A percentile compares a stretch with the other conserved stretches of the same genome.
Evolutionary conservation across 2,888 invertebrate species (phyloP).

Genomic region (Drosophila crucigera): DNA sequence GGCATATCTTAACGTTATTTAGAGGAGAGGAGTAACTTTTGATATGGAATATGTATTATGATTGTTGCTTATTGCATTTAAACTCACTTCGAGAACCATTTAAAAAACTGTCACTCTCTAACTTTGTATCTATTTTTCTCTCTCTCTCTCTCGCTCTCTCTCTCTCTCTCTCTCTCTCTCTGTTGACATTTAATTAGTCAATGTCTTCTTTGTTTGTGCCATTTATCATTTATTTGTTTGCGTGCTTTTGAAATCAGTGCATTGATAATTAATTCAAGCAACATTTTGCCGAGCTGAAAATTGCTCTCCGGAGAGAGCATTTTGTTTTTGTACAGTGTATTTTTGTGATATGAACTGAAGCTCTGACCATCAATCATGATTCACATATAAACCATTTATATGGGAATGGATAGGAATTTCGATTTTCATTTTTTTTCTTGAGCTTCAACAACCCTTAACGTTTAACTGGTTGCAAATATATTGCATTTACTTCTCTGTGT

Average conservation of each 20-base stretch:
- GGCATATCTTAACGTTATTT: slow-evolving; percentile 22
- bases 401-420: too few species aligned
- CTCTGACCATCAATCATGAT: not conserved
- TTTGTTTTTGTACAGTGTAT: not conserved
- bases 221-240: slow-evolving; percentile 5
- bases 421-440: not conserved
- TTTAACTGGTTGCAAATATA: not conserved
- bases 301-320: not conserved
- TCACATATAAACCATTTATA: not conserved
- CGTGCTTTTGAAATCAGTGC: not conserved
- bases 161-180: not conserved
- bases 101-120: not conserved
- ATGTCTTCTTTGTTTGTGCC: not conserved
- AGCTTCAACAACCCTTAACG: not conserved
- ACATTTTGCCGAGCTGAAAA: not conserved
- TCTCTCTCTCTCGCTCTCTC: not conserved
- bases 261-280: not conserved
- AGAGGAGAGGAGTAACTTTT: not conserved
- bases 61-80: slow-evolving; percentile 3
- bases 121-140: not conserved
- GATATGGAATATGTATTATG: not conserved
- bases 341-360: not conserved
- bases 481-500: not conserved
- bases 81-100: slow-evolving; percentile 12
- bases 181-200: slow-evolving; percentile 1